These are phyloP conservation scores for Allygus modestus DNA, from an alignment of 2,888 invertebrate species.

Conservation along the genomic window DNA sequence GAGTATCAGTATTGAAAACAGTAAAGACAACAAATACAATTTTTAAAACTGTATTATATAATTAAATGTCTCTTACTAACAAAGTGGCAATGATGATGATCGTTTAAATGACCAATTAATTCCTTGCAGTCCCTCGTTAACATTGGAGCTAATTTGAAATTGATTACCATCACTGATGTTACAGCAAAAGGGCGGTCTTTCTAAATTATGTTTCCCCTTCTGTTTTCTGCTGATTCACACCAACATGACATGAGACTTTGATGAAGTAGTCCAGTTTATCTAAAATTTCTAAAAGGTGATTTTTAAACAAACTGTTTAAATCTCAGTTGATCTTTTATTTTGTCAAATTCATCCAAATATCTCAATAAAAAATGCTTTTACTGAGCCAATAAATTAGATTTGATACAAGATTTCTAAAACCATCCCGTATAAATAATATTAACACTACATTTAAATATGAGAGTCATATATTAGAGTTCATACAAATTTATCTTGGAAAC, in stretches of 20 bases:
- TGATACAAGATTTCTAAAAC: too few relatives aligned
- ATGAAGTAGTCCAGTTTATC: too few relatives aligned
- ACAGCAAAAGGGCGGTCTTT: constrained; percentile 32
- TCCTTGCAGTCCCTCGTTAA: not conserved
- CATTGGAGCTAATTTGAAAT: constrained; percentile 26
- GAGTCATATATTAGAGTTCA: too few relatives aligned
- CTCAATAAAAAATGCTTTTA: too few relatives aligned
- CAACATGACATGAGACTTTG: not conserved
- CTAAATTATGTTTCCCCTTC: constrained; percentile 12
- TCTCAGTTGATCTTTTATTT: too few relatives aligned
- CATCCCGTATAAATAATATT: too few relatives aligned
- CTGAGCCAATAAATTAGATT: too few relatives aligned
- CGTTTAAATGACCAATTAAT: constrained; percentile 38
- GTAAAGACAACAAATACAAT: not conserved
- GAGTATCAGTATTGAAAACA: not conserved
- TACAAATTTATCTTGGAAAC: too few relatives aligned
- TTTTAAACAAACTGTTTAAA: too few relatives aligned
- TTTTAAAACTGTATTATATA: not conserved
- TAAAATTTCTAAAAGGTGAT: too few relatives aligned
- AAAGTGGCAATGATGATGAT: constrained; percentile 36
- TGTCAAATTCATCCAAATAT: too few relatives aligned
- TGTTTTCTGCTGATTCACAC: not conserved
- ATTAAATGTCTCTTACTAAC: not conserved
- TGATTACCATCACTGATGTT: constrained; percentile 30
- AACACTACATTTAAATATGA: too few relatives aligned